Percentiles rank a stretch among this genome's conserved stretches.
phyloP scores from a whole-genome alignment of 2,113 vertebrate genomes.

The Aplodontia rufa region DNA sequence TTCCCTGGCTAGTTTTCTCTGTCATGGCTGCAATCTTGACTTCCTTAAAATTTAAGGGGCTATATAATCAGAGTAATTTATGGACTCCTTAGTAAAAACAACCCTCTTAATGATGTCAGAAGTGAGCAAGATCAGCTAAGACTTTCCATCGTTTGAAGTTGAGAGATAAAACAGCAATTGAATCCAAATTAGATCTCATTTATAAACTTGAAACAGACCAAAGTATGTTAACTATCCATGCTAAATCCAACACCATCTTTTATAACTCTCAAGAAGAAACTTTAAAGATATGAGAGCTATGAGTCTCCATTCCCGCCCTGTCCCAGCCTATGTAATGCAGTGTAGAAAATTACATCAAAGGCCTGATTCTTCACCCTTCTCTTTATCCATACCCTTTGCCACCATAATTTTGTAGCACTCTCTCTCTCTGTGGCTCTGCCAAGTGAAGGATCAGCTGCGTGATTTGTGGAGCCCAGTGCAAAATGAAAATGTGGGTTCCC shows the following conservation, averaged over 20 bases:
- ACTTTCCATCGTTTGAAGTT: constrained; percentile 46
- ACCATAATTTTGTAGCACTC: not conserved
- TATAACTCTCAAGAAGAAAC: constrained; percentile 43
- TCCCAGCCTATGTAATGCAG: not conserved
- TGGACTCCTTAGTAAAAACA: constrained; percentile 41
- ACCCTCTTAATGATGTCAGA: not conserved
- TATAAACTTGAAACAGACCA: constrained; percentile 43
- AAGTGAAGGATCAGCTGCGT: not conserved
- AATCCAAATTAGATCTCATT: constrained; percentile 45
- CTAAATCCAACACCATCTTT: constrained; percentile 12
- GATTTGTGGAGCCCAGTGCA: not conserved
- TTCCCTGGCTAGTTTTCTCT: not conserved
- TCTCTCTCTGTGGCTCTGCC: not conserved
- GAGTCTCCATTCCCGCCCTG: not conserved
- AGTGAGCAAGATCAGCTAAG: constrained; percentile 52
- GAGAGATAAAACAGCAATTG: constrained; percentile 32
- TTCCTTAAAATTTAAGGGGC: not conserved
- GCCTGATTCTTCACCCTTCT: not conserved
- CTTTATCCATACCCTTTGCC: not conserved
- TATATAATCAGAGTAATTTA: constrained; percentile 1
- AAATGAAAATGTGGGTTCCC: constrained; percentile 1
- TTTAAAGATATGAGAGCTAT: not conserved
- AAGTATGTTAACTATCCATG: not conserved
- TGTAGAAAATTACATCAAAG: not conserved
- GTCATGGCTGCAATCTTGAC: not conserved